Base-by-base conservation (phyloP, 2,113 vertebrate species). In the Mus spicilegus region DNA sequence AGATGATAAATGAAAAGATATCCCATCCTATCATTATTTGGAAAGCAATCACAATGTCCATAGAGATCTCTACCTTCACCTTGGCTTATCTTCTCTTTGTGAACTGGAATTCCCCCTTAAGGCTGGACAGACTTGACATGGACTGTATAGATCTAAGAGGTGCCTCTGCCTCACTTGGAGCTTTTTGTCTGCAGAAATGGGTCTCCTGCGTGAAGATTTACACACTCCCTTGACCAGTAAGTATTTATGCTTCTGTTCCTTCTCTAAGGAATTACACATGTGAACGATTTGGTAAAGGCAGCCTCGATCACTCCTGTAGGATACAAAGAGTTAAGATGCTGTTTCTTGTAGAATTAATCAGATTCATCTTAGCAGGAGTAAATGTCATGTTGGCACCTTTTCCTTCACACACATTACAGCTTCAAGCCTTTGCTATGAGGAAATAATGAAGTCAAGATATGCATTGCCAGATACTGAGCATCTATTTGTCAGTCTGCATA, bases 361-460 rank as follows among this genome's bases (percentile, higher is more conserved):
- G 98, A 99, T 99, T 99, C 99, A 99, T 99, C 99, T 99, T 99
- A 99, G 98, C 99, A 98, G 98, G 98, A 99, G 98, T 98, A 99
- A 99, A 99, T 99, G 99, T 99, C 99, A 99, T 99, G 99, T 98
- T 99, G 99, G 98, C 99, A 99, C 98, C 98, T 98, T 98, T 99
- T 99, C 98, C 98, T 99, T 98, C 98, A 98, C 98, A 98, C 99
- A 99, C 97, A 98, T 99, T 99, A 98, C 98, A 98, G 98, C 99
- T 99, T 99, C 98, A 97, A 99, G 99, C 99, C 98, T 98, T 98
- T 98, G 98, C 98, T 98, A 98, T 98, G 97, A 98, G 98, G 98
- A 98, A 99, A 98, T 99, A 99, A 99, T 99, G 99, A 99, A 99
- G 99, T 98, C 98, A 98, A 98, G 99, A 99, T 99, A 99, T 99